Conservation (phyloP, 2,113 vertebrate species). For the Pangasianodon gigas region DNA sequence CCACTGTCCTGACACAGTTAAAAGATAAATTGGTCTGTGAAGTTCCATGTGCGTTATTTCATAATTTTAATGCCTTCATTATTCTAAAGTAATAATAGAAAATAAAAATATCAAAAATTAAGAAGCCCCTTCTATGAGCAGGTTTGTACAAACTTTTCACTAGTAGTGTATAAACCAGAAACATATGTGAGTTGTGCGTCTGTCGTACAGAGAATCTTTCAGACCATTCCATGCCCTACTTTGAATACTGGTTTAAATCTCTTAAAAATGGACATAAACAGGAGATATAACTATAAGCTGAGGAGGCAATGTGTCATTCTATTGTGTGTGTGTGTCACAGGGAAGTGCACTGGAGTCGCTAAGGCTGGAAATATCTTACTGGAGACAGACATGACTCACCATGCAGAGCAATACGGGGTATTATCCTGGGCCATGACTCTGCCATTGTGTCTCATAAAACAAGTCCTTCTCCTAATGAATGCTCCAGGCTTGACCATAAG, state of each 20-base stretch:
- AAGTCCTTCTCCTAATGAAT: slow-evolving; percentile 19
- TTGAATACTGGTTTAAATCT: not conserved
- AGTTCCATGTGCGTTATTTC: not conserved
- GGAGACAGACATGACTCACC: slow-evolving; percentile 50
- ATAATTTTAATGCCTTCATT: not conserved
- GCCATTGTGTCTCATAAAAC: slow-evolving; percentile 37
- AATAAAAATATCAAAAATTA: not conserved
- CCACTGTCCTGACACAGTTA: no score
- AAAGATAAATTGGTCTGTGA: no score
- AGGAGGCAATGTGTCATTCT: slow-evolving; percentile 22
- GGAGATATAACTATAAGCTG: slow-evolving; percentile 34
- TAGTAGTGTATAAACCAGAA: not conserved
- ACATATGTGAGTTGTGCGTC: not conserved
- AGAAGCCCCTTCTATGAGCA: no score
- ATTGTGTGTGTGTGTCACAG: slow-evolving; percentile 41
- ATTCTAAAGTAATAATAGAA: not conserved
- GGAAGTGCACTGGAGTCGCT: slow-evolving; percentile 29
- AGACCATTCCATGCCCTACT: not conserved
- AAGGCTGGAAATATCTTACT: slow-evolving; percentile 38
- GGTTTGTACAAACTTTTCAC: not conserved
- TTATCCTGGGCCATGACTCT: slow-evolving; percentile 39
- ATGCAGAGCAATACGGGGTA: slow-evolving; percentile 27
- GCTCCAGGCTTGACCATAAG: not conserved
- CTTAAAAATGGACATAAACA: slow-evolving; percentile 15
- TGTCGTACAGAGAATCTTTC: not conserved